A percentile compares a stretch with the other conserved stretches of the same genome.
phyloP scores from a whole-genome alignment of 1,140 invertebrate species.

The Onthophagus taurus region DNA sequence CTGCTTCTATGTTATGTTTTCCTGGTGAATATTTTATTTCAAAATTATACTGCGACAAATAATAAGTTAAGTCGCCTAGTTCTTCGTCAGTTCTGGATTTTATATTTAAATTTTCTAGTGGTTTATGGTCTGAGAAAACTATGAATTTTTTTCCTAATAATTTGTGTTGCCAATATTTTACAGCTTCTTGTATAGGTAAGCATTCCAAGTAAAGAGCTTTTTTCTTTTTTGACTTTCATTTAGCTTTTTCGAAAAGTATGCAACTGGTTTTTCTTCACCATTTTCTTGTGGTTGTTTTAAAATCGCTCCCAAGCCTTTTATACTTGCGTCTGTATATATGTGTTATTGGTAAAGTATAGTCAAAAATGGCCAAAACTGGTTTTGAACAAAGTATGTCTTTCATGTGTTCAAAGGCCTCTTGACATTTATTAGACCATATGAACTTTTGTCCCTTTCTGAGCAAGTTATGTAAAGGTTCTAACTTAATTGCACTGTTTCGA shows the following conservation, averaged over 20 bases:
- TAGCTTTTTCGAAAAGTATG: slow-evolving; percentile 32
- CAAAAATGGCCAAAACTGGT: too few relatives aligned
- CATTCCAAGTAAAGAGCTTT: slow-evolving; percentile 34
- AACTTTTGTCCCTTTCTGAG: too few relatives aligned
- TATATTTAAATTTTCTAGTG: slow-evolving; percentile 35
- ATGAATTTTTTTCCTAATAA: slow-evolving; percentile 33
- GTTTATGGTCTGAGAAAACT: slow-evolving; percentile 36
- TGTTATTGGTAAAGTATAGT: too few relatives aligned
- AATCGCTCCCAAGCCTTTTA: too few relatives aligned
- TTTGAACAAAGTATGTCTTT: too few relatives aligned
- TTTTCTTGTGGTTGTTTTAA: slow-evolving; percentile 29
- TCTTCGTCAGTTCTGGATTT: slow-evolving; percentile 32
- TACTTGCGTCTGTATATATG: too few relatives aligned
- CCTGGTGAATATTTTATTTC: slow-evolving; percentile 33
- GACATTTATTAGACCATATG: too few relatives aligned
- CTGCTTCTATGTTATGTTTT: slow-evolving; percentile 33
- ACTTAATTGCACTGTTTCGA: too few relatives aligned
- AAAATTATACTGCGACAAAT: slow-evolving; percentile 35
- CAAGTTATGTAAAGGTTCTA: too few relatives aligned
- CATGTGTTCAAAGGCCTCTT: too few relatives aligned
- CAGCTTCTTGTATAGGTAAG: slow-evolving; percentile 35
- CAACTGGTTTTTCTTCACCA: slow-evolving; percentile 26
- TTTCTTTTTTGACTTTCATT: slow-evolving; percentile 31
- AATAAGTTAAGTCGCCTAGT: slow-evolving; percentile 33
- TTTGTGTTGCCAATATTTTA: slow-evolving; percentile 37